Conservation (phyloP, 1,140 invertebrate species). For the Sycobia sp. region DNA sequence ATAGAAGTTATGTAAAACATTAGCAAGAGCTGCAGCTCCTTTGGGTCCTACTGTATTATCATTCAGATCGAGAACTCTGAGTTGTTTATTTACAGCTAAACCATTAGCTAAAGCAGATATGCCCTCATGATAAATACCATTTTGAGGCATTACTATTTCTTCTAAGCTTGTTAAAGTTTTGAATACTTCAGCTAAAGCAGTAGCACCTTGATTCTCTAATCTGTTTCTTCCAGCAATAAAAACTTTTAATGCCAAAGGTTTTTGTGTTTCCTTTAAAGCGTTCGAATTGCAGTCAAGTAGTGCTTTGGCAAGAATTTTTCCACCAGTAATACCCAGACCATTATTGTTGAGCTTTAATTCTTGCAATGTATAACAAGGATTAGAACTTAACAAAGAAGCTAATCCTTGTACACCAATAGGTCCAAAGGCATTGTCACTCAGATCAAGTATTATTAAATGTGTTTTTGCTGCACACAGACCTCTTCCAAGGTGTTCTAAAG, state of each 20-base stretch:
- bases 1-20: slow-evolving; percentile 66
- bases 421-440: slow-evolving; percentile 98
- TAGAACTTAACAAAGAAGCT: slow-evolving; percentile 81
- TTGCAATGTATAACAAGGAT: slow-evolving; percentile 81
- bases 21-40: slow-evolving; percentile 77
- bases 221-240: slow-evolving; percentile 95
- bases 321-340: slow-evolving; percentile 90
- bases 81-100: slow-evolving; percentile 72
- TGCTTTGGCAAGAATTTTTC: slow-evolving; percentile 81
- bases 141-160: slow-evolving; percentile 93
- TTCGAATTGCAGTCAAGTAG: slow-evolving; percentile 74
- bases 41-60: slow-evolving; percentile 88
- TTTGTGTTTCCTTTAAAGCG: slow-evolving; percentile 66
- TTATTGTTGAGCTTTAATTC: slow-evolving; percentile 92
- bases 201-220: slow-evolving; percentile 91
- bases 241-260: slow-evolving; percentile 74
- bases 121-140: slow-evolving; percentile 91
- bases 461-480: slow-evolving; percentile 83
- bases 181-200: slow-evolving; percentile 82
- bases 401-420: slow-evolving; percentile 93
- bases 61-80: slow-evolving; percentile 83
- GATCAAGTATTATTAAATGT: slow-evolving; percentile 82
- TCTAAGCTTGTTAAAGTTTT: slow-evolving; percentile 81
- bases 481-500: slow-evolving; percentile 78
- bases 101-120: slow-evolving; percentile 80